Conservation (phyloP, 2,888 invertebrate genomes). For the Phrixothrix hirtus region DNA sequence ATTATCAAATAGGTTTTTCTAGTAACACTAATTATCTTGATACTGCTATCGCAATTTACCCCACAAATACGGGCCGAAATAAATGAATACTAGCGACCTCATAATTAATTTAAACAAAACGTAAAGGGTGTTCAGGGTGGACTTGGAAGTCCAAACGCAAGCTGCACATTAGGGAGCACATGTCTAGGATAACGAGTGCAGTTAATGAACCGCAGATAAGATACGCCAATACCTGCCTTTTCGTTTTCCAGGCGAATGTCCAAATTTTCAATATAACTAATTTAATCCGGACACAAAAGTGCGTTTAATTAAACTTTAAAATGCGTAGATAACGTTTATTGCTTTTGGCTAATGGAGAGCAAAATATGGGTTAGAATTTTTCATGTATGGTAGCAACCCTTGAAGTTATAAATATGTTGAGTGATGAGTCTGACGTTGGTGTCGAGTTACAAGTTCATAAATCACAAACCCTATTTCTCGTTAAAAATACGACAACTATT, state of each 20-base stretch:
- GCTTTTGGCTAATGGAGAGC: too few species aligned
- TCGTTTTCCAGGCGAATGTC: constrained; percentile 8
- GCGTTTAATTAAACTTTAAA: too few species aligned
- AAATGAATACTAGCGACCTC: too few species aligned
- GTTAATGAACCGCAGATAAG: constrained; percentile 32
- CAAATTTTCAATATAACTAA: too few species aligned
- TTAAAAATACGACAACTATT: constrained; percentile 22
- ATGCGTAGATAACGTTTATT: too few species aligned
- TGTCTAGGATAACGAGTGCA: constrained; percentile 39
- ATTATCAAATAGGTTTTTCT: constrained; percentile 35
- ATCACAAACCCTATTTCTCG: constrained; percentile 14
- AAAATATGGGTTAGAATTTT: background rate
- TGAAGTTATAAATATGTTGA: constrained; percentile 20
- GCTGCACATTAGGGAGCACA: constrained; percentile 40
- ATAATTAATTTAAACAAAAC: too few species aligned
- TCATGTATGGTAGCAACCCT: background rate
- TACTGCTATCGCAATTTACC: constrained; percentile 33
- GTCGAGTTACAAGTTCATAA: constrained; percentile 22
- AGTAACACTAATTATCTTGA: constrained; percentile 40
- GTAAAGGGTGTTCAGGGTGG: too few species aligned
- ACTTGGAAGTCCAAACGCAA: constrained; percentile 28
- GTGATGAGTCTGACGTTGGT: constrained; percentile 6
- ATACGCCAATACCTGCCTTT: constrained; percentile 21
- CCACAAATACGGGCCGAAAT: too few species aligned
- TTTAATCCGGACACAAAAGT: too few species aligned